Conservation (phyloP, 1,140 invertebrate species). For the Macrotrachela quadricornifera region DNA sequence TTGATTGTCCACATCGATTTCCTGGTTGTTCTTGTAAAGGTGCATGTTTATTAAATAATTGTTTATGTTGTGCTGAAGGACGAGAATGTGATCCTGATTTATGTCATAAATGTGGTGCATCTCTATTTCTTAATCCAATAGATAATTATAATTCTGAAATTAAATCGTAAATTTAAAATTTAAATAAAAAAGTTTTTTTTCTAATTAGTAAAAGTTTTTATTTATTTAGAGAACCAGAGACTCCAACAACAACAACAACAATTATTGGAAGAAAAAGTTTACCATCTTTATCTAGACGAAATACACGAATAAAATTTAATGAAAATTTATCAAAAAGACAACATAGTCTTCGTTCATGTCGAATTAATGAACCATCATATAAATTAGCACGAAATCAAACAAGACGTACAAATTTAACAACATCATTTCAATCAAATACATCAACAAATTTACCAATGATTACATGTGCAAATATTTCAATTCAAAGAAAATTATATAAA, state of each 20-base stretch:
- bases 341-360: too few relatives aligned
- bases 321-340: too few relatives aligned
- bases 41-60: constrained; percentile 94
- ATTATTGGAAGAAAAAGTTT: neutral
- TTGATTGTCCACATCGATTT: constrained; percentile 68
- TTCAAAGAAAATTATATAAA: constrained; percentile 60
- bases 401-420: too few relatives aligned
- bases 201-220: too few relatives aligned
- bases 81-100: constrained; percentile 95
- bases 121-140: constrained; percentile 32
- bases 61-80: constrained; percentile 88
- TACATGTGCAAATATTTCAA: constrained; percentile 82
- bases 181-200: too few relatives aligned
- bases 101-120: constrained; percentile 79
- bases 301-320: too few relatives aligned
- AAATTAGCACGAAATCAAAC: too few relatives aligned
- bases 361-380: too few relatives aligned
- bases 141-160: too few relatives aligned
- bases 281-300: neutral
- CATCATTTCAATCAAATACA: too few relatives aligned
- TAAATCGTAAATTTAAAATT: too few relatives aligned
- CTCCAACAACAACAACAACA: too few relatives aligned
- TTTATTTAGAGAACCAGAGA: neutral
- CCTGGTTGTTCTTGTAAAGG: constrained; percentile 92
- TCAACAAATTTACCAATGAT: neutral